Base-by-base conservation (phyloP, 2,797 vertebrate genomes). In the Lepus townsendii region DNA sequence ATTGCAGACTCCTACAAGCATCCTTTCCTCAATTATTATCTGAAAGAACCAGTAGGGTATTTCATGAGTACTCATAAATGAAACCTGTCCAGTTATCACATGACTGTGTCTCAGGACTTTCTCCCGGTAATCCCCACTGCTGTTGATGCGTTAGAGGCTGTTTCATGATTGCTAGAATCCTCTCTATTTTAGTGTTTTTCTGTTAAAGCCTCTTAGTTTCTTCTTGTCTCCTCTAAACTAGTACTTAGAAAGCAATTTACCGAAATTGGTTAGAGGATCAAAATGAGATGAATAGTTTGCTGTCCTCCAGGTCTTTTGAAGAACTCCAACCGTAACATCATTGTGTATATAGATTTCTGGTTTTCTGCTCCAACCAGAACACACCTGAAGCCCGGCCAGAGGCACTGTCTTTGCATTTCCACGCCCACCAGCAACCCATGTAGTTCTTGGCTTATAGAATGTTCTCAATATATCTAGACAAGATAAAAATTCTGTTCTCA, bases 261-360 rank as follows among this genome's bases (percentile, higher is more conserved):
- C 38, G 54, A 84, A 95, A 87, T 76, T 87, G 16, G 16, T 19
- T 86, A 71, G 24, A 65, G 42, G 89, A 72, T 75, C 22, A 82
- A 62, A 92, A 62, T 35, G 77, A 92, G 26, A 88, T 13, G 79
- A 83, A 54, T 26, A 71, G 32, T 91, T 20, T 75, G 14, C 14
- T 90, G 6, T 52, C 16, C 26, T 78, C 24, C 50, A 66, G 19
- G 22, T 16, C 1, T 38, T 87, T 47, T 88, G 38, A 50, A 27
- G 47, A 9, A 83, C 9, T 91, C 17, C 3, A 42, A 6, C 27
- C 5, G 73, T 93, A 69, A 68, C 7, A 83, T 65, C 9, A 78
- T 27, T 47, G 16, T 91, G 16, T 54, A 22, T 24, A 7, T 5
- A 73, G 16, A 72, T 2, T 60, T 65, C 10, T 38, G 60, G 3